phyloP scores from a whole-genome alignment of 2,113 vertebrate species.

The Tursiops truncatus region DNA sequence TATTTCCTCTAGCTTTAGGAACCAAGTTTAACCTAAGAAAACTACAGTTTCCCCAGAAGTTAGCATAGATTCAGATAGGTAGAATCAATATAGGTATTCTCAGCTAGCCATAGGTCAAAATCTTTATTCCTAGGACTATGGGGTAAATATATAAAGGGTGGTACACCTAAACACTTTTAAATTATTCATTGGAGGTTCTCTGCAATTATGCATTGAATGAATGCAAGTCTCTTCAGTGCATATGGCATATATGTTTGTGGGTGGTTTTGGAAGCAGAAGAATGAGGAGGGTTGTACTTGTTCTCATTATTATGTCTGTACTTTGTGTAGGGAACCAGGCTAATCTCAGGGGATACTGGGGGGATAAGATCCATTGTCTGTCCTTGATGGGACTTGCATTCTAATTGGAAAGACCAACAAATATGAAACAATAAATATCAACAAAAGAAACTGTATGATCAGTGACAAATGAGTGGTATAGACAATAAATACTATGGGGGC shows the following conservation, averaged over 20 bases:
- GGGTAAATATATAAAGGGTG: background rate
- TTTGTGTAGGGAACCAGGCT: background rate
- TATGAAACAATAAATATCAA: background rate
- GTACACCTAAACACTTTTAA: background rate
- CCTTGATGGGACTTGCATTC: background rate
- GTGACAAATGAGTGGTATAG: background rate
- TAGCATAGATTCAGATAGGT: background rate
- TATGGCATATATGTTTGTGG: background rate
- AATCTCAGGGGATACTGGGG: background rate
- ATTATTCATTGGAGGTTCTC: background rate
- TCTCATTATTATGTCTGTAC: background rate
- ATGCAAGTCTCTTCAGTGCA: background rate
- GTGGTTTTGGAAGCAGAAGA: background rate
- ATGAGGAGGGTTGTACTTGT: background rate
- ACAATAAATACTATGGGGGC: background rate
- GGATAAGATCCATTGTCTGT: background rate
- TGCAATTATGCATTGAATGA: background rate
- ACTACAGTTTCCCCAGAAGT: background rate
- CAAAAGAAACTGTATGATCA: background rate
- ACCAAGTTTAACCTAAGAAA: background rate
- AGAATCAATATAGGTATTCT: background rate
- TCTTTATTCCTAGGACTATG: background rate
- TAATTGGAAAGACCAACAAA: background rate
- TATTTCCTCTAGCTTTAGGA: slow-evolving; percentile 23
- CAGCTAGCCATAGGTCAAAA: background rate